Evolutionary conservation across 2,797 vertebrate genomes (phyloP).

Genomic region (Apogon hyalosoma): DNA sequence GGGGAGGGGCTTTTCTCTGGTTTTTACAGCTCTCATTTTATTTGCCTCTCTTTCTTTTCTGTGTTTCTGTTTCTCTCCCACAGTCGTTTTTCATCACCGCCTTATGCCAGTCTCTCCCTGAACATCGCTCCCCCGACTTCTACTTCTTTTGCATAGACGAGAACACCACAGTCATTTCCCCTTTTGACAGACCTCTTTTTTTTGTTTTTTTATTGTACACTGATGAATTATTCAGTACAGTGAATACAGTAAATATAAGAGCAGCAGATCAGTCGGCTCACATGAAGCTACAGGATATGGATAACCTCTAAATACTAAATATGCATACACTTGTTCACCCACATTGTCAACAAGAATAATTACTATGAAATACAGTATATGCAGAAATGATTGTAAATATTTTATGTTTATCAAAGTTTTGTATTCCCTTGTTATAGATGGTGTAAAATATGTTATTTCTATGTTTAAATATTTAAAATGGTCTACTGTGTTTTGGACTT

Average conservation of each 20-base stretch:
- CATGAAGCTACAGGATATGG: slow-evolving; percentile 34
- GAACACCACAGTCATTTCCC: slow-evolving; percentile 60
- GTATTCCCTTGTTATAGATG: no score
- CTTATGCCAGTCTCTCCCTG: slow-evolving; percentile 18
- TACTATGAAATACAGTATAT: no score
- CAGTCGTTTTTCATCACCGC: slow-evolving; percentile 9
- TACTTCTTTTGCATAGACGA: slow-evolving; percentile 36
- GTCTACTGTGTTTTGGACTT: no score
- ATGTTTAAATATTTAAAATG: no score
- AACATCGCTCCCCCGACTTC: slow-evolving; percentile 24
- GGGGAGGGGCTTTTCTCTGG: slow-evolving; percentile 1
- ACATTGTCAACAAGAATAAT: not conserved
- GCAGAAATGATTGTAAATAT: no score
- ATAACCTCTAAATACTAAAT: slow-evolving; percentile 15
- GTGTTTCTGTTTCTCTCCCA: slow-evolving; percentile 21
- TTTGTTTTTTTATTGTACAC: slow-evolving; percentile 41
- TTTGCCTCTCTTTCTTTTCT: slow-evolving; percentile 30
- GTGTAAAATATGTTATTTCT: no score
- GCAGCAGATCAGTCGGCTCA: slow-evolving; percentile 36
- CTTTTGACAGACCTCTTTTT: slow-evolving; percentile 34
- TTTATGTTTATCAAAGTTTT: no score
- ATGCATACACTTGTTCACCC: not conserved
- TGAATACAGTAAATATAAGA: slow-evolving; percentile 48
- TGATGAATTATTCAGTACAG: slow-evolving; percentile 70
- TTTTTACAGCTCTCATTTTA: slow-evolving; percentile 30